Evolutionary conservation across 2,797 vertebrate genomes (phyloP), one percentile per base, ranked within the genome.

Genomic region (Gadopsis marmoratus): DNA sequence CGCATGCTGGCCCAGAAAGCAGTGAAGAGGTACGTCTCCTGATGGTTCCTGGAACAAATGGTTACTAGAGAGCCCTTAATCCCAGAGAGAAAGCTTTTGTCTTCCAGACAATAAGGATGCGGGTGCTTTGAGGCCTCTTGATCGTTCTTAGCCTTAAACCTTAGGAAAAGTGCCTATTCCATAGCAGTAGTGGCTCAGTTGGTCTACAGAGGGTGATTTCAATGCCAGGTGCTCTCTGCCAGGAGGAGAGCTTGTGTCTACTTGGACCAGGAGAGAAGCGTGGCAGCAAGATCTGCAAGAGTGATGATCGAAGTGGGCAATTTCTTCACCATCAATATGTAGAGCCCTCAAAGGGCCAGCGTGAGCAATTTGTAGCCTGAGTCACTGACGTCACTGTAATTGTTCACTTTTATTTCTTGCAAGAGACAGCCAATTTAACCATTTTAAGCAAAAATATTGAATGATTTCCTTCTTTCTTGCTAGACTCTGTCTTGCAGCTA

Each of bases 1-100:
- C 97, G 97, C 83, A 99, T 99, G 98, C 94, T 99, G 90, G 98
- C 98, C 82, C 97, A 98, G 83, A 99, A 99, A 93, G 98, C 98
- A 87, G 96, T 99, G 31, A 99, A 99, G 95, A 95, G 98, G 98
- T 99, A 94, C 78, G 89, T 80, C 58, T 62, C 48, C 67, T 10
- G 47, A 77, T 73, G 70, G 31, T 13, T 16, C 37, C 68, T 1
- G 54, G 60, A 31, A 62, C 74, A 80, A 69, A 78, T 29, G 29
- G 47, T 75, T 70, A 71, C 51, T 59, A 31, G 75, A 91, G 85
- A 76, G 88, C 76, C 73, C 82, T 86, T 81, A 50, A 54, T 72
- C 74, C 37, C 66, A 50, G 58, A 72, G 60, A 81, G 78, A 64
- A 48, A 76, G 75, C 35, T 31, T 23, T 8, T 2, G 50, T 50